These are phyloP conservation scores for Eupithecia vulgata DNA, from an alignment of 2,888 invertebrate species.

Conservation along the genomic window DNA sequence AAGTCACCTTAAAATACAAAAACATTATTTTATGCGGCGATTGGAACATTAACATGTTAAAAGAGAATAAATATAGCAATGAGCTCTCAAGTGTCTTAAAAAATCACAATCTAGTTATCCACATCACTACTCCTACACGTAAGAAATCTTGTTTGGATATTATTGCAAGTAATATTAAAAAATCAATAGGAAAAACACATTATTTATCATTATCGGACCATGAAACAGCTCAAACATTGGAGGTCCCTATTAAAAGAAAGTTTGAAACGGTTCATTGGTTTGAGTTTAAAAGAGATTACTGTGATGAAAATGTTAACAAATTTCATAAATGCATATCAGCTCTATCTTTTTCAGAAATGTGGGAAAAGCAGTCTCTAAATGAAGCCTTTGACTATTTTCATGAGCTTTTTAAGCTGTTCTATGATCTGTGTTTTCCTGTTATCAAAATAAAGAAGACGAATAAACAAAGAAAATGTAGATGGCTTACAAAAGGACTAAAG, in stretches of 20 bases:
- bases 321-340: background rate
- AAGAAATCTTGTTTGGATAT: background rate
- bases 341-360: background rate
- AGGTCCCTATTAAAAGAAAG: background rate
- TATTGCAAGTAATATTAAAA: background rate
- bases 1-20: background rate
- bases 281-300: background rate
- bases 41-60: constrained; percentile 7
- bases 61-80: constrained; percentile 1
- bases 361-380: background rate
- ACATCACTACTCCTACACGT: background rate
- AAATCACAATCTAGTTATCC: background rate
- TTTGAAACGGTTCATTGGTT: background rate
- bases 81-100: constrained; percentile 2
- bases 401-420: background rate
- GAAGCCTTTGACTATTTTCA: background rate
- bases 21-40: constrained; percentile 2
- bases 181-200: background rate
- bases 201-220: background rate
- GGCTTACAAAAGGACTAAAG: too few species aligned
- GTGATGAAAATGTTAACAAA: constrained; percentile 1
- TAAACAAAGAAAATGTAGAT: too few species aligned
- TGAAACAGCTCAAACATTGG: constrained; percentile 3
- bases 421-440: background rate
- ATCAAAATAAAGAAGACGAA: background rate